Percentiles rank a stretch among this genome's conserved stretches.
These are phyloP conservation scores for Diachrysia chrysitis DNA, from an alignment of 2,888 invertebrate genomes.

Conservation along the genomic window DNA sequence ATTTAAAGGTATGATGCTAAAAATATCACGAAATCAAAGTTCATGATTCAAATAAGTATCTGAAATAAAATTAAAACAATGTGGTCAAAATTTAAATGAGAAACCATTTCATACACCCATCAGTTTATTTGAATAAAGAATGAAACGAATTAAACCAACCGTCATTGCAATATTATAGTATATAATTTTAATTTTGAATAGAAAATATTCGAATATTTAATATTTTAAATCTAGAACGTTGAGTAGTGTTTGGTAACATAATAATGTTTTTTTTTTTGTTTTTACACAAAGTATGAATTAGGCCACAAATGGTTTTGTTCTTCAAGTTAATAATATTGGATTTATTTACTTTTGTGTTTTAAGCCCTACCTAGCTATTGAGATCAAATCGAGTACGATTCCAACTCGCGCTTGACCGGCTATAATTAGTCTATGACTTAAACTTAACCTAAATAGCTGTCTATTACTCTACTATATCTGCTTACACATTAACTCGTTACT, in stretches of 20 bases:
- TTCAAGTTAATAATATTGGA: not conserved
- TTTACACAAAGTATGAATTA: too few relatives aligned
- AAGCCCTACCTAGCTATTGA: too few relatives aligned
- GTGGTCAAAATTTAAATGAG: not conserved
- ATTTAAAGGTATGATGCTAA: not conserved
- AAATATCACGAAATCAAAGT: not conserved
- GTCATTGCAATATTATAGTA: conserved; percentile 10
- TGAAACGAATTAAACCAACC: conserved; percentile 11
- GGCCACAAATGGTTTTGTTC: too few relatives aligned
- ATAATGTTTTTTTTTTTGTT: too few relatives aligned
- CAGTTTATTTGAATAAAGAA: conserved; percentile 33
- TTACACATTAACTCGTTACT: conserved; percentile 15
- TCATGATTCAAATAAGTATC: not conserved
- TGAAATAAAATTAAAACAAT: not conserved
- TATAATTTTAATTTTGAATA: conserved; percentile 45
- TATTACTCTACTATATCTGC: not conserved
- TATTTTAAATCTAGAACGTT: not conserved
- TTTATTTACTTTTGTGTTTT: too few relatives aligned
- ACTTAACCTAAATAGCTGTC: not conserved
- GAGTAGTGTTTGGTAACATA: too few relatives aligned
- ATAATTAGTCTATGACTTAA: not conserved
- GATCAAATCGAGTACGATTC: too few relatives aligned
- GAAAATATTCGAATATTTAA: conserved; percentile 33
- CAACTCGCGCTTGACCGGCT: too few relatives aligned
- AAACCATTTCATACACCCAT: too few relatives aligned